These are phyloP conservation scores for Dermatemys mawii DNA, from an alignment of 2,113 vertebrate genomes.

Conservation along the genomic window DNA sequence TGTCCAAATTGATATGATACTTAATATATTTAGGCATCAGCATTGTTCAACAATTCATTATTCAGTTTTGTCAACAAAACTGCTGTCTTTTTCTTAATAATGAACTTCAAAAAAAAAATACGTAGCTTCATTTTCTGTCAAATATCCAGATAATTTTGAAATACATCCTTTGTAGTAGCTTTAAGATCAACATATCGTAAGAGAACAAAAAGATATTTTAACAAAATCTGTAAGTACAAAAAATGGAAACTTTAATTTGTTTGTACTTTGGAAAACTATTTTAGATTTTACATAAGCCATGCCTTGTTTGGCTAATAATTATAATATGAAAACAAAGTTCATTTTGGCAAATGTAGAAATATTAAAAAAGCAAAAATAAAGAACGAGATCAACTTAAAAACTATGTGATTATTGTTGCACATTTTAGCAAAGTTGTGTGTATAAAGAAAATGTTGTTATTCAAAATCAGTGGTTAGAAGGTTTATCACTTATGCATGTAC, in stretches of 20 bases:
- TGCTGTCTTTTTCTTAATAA: slow-evolving; percentile 24
- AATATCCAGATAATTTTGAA: slow-evolving; percentile 31
- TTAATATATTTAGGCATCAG: slow-evolving; percentile 8
- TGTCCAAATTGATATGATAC: background rate
- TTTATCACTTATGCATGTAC: slow-evolving; percentile 85
- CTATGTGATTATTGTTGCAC: slow-evolving; percentile 58
- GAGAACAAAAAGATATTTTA: slow-evolving; percentile 41
- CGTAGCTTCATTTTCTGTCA: slow-evolving; percentile 28
- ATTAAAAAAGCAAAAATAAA: too few species aligned
- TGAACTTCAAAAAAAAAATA: slow-evolving; percentile 39
- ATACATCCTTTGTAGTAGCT: slow-evolving; percentile 41
- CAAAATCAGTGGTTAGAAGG: slow-evolving; percentile 83
- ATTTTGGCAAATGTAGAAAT: too few species aligned
- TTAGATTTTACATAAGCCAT: slow-evolving; percentile 41
- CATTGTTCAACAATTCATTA: slow-evolving; percentile 34
- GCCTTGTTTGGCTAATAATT: slow-evolving; percentile 55
- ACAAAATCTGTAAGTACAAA: slow-evolving; percentile 53
- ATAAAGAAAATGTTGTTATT: slow-evolving; percentile 71
- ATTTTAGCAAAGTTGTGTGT: slow-evolving; percentile 71
- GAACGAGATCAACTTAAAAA: slow-evolving; percentile 49
- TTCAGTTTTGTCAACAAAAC: slow-evolving; percentile 14
- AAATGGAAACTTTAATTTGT: slow-evolving; percentile 42
- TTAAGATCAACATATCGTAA: slow-evolving; percentile 53
- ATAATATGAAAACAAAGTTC: slow-evolving; percentile 34
- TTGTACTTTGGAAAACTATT: slow-evolving; percentile 53